These are phyloP conservation scores for Tetramorium simillimum DNA, from an alignment of 1,140 invertebrate species.

Conservation along the genomic window DNA sequence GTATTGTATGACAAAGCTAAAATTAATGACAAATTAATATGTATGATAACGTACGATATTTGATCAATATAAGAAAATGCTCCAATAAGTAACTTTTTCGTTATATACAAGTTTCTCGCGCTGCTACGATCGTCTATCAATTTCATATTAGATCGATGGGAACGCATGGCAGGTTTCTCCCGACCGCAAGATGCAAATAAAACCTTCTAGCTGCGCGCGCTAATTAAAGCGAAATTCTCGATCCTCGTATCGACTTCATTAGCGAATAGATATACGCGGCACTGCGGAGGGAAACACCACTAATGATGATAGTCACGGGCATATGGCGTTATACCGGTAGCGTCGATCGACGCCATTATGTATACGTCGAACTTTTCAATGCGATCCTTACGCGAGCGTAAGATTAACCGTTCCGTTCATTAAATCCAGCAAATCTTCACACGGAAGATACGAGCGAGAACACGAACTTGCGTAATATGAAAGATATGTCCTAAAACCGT, in stretches of 20 bases:
- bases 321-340: neutral
- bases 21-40: neutral
- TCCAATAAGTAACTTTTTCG: neutral
- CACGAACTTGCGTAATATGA: neutral
- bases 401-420: conserved; percentile 36
- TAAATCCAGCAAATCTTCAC: neutral
- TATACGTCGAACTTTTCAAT: conserved; percentile 27
- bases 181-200: conserved; percentile 47
- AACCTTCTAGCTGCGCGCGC: conserved; percentile 27
- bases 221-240: conserved; percentile 68
- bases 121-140: neutral
- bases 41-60: too few relatives aligned
- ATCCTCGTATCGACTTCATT: conserved; percentile 65
- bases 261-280: conserved; percentile 33
- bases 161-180: conserved; percentile 14
- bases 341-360: conserved; percentile 43
- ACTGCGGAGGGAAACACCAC: conserved; percentile 18
- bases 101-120: neutral
- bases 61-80: neutral
- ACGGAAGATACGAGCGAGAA: neutral
- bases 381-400: neutral
- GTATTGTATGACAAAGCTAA: neutral
- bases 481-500: neutral
- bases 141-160: conserved; percentile 6
- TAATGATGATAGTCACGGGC: conserved; percentile 48